phyloP scores from a whole-genome alignment of 2,113 vertebrate genomes.

The Pelmatolapia mariae region DNA sequence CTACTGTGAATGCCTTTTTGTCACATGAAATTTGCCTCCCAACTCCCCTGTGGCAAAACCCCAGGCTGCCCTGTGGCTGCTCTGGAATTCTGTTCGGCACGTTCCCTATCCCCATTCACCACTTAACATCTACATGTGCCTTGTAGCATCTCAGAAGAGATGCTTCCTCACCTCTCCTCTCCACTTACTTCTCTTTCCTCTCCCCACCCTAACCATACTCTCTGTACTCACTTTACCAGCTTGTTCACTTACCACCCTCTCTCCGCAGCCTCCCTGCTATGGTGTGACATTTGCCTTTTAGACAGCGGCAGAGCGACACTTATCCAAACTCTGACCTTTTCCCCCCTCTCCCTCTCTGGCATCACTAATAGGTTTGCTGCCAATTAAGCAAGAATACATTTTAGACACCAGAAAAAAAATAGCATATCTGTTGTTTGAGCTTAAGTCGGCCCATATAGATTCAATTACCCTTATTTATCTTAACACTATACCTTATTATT shows the following conservation, averaged over 20 bases:
- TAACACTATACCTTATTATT: conserved; percentile 9
- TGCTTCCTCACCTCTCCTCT: not conserved
- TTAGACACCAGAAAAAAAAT: not conserved
- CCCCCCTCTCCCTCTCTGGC: not conserved
- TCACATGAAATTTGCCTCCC: not conserved
- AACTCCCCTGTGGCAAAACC: not conserved
- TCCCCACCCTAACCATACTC: not conserved
- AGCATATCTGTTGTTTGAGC: not conserved
- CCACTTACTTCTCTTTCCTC: not conserved
- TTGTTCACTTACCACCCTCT: not conserved
- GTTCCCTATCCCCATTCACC: conserved; percentile 3
- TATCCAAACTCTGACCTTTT: conserved; percentile 67
- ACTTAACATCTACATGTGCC: conserved; percentile 39
- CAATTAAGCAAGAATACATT: not conserved
- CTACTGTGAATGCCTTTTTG: not conserved
- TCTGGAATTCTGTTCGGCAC: not conserved
- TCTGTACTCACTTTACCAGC: not conserved
- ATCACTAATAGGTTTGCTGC: not conserved
- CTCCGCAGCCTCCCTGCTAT: not conserved
- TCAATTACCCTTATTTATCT: conserved; percentile 7
- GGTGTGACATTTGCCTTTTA: conserved; percentile 65
- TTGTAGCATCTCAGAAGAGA: not conserved
- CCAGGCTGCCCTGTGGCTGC: not conserved
- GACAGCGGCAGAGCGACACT: conserved; percentile 20
- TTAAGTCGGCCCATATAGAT: not conserved